These are phyloP conservation scores for Corythoichthys haematopterus DNA, from an alignment of 2,113 vertebrate genomes.

Conservation along the genomic window DNA sequence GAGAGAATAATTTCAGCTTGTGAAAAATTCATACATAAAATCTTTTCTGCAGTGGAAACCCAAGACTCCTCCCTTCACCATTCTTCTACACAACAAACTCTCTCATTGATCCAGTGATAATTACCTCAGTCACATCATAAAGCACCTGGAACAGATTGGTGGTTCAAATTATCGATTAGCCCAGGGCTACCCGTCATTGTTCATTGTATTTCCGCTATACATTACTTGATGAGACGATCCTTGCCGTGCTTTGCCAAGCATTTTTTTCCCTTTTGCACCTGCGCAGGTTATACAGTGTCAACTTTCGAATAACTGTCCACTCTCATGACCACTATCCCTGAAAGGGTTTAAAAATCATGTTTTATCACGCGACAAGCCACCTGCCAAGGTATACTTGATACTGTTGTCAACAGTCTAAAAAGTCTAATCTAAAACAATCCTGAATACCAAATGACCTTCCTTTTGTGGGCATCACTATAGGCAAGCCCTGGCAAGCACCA, in stretches of 20 bases:
- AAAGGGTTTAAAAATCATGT: no score
- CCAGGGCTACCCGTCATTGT: constrained; percentile 57
- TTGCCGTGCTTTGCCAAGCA: constrained; percentile 38
- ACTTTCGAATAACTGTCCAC: no score
- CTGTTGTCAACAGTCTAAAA: not conserved
- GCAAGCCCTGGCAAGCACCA: constrained; percentile 66
- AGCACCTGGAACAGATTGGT: constrained; percentile 74
- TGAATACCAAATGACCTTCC: constrained; percentile 63
- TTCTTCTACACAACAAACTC: constrained; percentile 64
- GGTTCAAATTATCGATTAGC: constrained; percentile 70
- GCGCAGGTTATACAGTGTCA: not conserved
- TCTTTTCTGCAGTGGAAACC: constrained; percentile 56
- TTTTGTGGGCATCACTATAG: constrained; percentile 53
- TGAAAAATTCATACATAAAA: constrained; percentile 62
- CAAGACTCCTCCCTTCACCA: constrained; percentile 58
- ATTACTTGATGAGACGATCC: constrained; percentile 65
- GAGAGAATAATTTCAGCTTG: constrained; percentile 41
- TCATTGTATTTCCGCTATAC: constrained; percentile 66
- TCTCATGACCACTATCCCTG: no score
- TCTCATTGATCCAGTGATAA: constrained; percentile 73
- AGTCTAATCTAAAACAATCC: constrained; percentile 38
- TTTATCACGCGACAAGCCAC: no score
- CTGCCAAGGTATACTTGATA: not conserved
- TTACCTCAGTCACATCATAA: constrained; percentile 76
- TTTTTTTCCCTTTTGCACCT: constrained; percentile 42